Conservation (phyloP, 2,113 vertebrate species). For the Lanius ludovicianus region DNA sequence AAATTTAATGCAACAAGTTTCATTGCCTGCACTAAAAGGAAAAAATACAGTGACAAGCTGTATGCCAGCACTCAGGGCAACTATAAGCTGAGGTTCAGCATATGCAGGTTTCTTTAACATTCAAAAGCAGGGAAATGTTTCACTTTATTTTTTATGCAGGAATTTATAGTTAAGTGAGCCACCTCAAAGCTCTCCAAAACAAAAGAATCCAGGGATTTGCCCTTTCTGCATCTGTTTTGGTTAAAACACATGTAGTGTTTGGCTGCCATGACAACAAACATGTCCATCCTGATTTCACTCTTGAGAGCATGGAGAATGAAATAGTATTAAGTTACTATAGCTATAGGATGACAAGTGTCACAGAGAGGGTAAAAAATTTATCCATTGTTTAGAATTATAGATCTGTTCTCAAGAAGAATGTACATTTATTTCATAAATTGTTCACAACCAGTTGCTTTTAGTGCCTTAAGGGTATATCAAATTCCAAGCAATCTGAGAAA, state of each 20-base stretch:
- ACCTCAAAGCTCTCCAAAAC: neutral
- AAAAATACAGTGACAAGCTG: neutral
- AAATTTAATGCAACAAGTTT: neutral
- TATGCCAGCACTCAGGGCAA: neutral
- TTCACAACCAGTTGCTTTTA: neutral
- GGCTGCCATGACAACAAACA: conserved; percentile 25
- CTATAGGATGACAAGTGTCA: neutral
- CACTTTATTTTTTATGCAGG: neutral
- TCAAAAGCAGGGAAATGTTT: neutral
- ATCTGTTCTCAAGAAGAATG: neutral
- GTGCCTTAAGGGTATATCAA: conserved; percentile 4
- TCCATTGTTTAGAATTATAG: neutral
- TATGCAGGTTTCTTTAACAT: neutral
- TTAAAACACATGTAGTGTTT: conserved; percentile 13
- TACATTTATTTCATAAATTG: neutral
- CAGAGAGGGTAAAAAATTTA: neutral
- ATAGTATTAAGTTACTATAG: neutral
- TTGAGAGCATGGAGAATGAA: neutral
- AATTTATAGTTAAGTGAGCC: neutral
- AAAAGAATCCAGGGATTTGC: neutral
- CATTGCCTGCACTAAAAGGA: neutral
- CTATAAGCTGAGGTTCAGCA: neutral
- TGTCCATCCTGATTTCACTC: neutral
- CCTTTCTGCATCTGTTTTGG: neutral
- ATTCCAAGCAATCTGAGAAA: neutral